phyloP scores from a whole-genome alignment of 1,140 invertebrate species.

The Teleopsis dalmanni region DNA sequence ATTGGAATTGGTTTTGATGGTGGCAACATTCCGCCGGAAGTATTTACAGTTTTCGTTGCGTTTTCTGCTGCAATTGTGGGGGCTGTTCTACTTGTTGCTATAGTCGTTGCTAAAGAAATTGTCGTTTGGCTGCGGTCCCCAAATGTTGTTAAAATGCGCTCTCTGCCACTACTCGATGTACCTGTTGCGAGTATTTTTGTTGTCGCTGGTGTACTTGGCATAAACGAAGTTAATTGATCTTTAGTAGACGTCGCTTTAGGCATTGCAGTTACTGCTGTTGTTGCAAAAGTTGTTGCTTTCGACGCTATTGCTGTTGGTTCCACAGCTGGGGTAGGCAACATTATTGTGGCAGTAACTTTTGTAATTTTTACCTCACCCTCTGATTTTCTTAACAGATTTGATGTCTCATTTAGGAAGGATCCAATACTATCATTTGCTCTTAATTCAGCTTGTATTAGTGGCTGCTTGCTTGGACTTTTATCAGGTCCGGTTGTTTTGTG shows the following conservation, averaged over 20 bases:
- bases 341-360: constrained; percentile 14
- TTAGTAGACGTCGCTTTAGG: background rate
- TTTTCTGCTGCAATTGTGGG: no score
- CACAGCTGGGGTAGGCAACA: constrained; percentile 7
- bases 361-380: constrained; percentile 10
- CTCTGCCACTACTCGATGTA: constrained; percentile 33
- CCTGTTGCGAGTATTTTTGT: constrained; percentile 29
- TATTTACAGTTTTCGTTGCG: no score
- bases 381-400: background rate
- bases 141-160: constrained; percentile 32
- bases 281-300: background rate
- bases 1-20: background rate
- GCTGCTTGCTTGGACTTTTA: constrained; percentile 30
- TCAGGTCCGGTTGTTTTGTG: constrained; percentile 13
- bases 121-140: constrained; percentile 1
- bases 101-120: background rate
- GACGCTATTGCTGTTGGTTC: constrained; percentile 3
- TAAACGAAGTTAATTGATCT: no score
- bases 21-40: no score
- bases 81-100: background rate
- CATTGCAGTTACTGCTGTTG: background rate
- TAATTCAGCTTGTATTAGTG: constrained; percentile 19
- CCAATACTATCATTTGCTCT: constrained; percentile 15
- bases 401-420: constrained; percentile 11
- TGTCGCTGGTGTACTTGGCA: constrained; percentile 13